These are phyloP conservation scores for Macrophya alboannulata DNA, from an alignment of 2,888 invertebrate species.

Conservation along the genomic window DNA sequence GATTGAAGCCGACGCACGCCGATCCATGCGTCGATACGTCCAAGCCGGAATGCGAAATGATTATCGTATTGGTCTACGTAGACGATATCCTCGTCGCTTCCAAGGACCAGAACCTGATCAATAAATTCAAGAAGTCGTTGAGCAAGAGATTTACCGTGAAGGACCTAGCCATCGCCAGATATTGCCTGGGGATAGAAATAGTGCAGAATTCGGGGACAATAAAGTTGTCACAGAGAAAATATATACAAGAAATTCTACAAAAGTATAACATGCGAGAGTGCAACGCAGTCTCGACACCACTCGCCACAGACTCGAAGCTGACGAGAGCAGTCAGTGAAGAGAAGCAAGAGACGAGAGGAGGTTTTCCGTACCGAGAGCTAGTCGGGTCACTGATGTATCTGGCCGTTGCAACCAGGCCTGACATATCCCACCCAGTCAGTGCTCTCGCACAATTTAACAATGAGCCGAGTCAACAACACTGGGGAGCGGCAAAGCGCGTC, in stretches of 20 bases:
- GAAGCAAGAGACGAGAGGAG: neutral
- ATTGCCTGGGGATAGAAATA: constrained; percentile 63
- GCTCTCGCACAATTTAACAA: neutral
- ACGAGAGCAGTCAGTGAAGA: neutral
- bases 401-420: neutral
- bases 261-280: constrained; percentile 60
- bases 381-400: constrained; percentile 24
- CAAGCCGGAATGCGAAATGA: neutral
- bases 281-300: constrained; percentile 59
- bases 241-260: constrained; percentile 59
- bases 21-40: constrained; percentile 30
- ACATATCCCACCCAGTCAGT: neutral
- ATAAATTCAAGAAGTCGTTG: neutral
- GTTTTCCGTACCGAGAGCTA: neutral
- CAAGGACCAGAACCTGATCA: neutral
- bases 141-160: constrained; percentile 58
- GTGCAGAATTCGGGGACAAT: constrained; percentile 53
- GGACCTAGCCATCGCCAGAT: constrained; percentile 57
- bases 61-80: neutral
- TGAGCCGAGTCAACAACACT: neutral
- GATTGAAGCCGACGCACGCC: constrained; percentile 16
- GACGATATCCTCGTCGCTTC: neutral
- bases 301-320: constrained; percentile 52
- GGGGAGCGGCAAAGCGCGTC: neutral
- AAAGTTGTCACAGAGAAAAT: constrained; percentile 58